A percentile compares a stretch with the other conserved stretches of the same genome.
These are phyloP conservation scores for Porites divaricata DNA, from an alignment of 92 coral and sea anemone species.

Conservation along the genomic window DNA sequence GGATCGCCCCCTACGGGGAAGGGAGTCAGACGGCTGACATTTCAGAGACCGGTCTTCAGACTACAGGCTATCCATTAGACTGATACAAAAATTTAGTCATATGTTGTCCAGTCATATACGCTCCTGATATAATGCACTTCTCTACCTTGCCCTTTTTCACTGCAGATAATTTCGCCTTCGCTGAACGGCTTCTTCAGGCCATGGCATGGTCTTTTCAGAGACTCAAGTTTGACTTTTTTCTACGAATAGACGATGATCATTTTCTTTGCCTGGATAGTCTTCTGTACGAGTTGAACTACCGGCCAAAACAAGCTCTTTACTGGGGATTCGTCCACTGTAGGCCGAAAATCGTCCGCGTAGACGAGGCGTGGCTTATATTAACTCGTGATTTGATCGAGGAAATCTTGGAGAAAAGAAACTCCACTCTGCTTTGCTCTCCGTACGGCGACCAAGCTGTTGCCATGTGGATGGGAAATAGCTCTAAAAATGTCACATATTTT, in stretches of 20 bases:
- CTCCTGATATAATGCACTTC: no score
- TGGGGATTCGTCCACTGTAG: conserved; percentile 98
- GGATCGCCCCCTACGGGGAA: no score
- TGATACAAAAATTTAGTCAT: no score
- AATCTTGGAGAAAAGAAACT: conserved; percentile 68
- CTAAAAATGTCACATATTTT: conserved; percentile 85
- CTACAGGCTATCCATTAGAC: no score
- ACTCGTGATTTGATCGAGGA: conserved; percentile 80
- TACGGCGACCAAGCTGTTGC: conserved; percentile 98
- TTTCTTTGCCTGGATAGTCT: conserved; percentile 90
- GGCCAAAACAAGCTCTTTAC: conserved; percentile 81
- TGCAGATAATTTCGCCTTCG: conserved; percentile 78
- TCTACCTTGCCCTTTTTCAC: conserved; percentile 2
- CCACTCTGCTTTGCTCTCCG: conserved; percentile 81
- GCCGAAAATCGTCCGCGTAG: conserved; percentile 87
- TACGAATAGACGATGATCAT: conserved; percentile 98
- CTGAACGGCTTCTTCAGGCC: conserved; percentile 88
- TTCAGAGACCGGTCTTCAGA: no score
- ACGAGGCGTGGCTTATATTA: conserved; percentile 95
- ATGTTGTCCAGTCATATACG: not conserved
- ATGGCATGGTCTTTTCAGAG: conserved; percentile 78
- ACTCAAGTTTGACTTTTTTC: conserved; percentile 73
- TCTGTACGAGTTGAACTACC: conserved; percentile 69
- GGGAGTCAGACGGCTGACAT: no score
- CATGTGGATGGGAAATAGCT: conserved; percentile 83